Evolutionary conservation across 53 echinoderm and acorn worm species (phyloP).

Genomic region (Apostichopus leukothele): DNA sequence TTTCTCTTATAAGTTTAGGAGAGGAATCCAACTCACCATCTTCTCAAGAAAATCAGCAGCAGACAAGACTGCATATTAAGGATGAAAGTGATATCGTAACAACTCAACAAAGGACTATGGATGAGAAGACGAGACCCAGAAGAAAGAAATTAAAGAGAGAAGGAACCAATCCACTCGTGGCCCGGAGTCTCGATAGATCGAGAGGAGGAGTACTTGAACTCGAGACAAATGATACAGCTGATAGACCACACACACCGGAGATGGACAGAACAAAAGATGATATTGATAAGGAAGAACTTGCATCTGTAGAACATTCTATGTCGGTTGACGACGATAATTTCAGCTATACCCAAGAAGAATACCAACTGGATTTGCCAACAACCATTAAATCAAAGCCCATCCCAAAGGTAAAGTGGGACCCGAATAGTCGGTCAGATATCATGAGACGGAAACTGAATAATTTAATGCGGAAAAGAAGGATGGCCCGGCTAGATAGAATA

Average conservation of each 20-base stretch:
- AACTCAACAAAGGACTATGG: not conserved
- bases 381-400: not conserved
- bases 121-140: not conserved
- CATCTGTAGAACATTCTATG: not conserved
- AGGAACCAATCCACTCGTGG: not conserved
- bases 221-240: too few species aligned
- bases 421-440: not conserved
- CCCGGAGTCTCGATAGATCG: too few species aligned
- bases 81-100: not conserved
- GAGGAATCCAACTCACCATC: not conserved
- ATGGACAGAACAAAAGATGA: not conserved
- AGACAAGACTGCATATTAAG: not conserved
- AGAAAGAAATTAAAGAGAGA: not conserved
- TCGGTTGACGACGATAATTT: not conserved
- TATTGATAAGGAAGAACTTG: not conserved
- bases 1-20: not conserved
- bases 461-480: constrained; percentile 1
- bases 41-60: not conserved
- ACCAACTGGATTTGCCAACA: not conserved
- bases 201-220: too few species aligned
- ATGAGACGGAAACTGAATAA: constrained; percentile 28
- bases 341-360: not conserved
- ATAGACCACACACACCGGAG: not conserved
- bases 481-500: constrained; percentile 17
- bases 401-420: constrained; percentile 6